Evolutionary conservation across 2,113 vertebrate species (phyloP), one percentile per base, ranked within the genome.

Genomic region (Pogona vitticeps): DNA sequence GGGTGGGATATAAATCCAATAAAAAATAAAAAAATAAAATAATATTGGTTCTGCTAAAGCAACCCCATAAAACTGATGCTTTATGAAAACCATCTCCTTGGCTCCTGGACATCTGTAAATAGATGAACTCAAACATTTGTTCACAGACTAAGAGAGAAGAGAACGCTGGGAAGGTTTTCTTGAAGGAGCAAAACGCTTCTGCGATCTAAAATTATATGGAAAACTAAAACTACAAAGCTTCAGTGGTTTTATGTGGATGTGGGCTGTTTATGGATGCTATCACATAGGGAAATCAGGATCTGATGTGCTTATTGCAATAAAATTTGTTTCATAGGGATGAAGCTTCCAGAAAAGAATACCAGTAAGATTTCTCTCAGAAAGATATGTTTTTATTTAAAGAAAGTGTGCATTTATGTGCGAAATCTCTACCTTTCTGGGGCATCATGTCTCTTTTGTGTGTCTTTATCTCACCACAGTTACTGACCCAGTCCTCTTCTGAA

Each of bases 71-170:
- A 15, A 72, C 2, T 20, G 23, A 80, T 36, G 2, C 28, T 72
- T 73, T 63, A 80, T 80, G 58, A 86, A 86, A 86, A 38, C 38
- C 31, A 75, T 46, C 18, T 36, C 58, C 58, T 61, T 42, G 56
- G 14, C 40, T 83, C 26, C 36, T 71, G 80, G 36, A 18, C 80
- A 58, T 67, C n/a, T 5, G 5, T 68, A 85, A 77, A 61, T 61
- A 73, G 58, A 73, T 86, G 38, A 73, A 73, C 38, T 63, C 70
- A 80, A 42, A 1, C 6, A 33, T 80, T 80, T 86, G 76, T 80
- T 80, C 38, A 42, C 52, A 75, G 38, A 63, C 38, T 63, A 80
- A 14, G 26, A 61, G 15, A 28, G 68, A n/a, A 80, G 17, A 70
- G 76, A 70, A 70, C 38, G 12, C 73, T 56, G 9, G 33, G 36